Evolutionary conservation across 2,113 vertebrate genomes (phyloP).

Genomic region (Phrynosoma platyrhinos): DNA sequence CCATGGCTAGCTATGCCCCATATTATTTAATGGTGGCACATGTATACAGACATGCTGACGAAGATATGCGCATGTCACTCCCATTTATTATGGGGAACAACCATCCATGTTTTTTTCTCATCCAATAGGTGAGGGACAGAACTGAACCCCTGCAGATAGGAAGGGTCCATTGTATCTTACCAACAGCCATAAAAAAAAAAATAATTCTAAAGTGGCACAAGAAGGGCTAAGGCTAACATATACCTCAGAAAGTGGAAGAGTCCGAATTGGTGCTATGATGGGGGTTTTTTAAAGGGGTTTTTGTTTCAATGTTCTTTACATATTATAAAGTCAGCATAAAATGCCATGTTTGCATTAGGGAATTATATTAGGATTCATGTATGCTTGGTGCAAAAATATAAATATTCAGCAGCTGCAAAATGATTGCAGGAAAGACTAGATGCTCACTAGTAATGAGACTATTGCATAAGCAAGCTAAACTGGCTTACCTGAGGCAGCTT

Average conservation of each 20-base stretch:
- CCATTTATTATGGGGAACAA: no score
- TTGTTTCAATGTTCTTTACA: background rate
- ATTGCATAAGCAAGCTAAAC: no score
- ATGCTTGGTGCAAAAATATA: constrained; percentile 36
- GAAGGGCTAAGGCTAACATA: background rate
- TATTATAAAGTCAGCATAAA: constrained; percentile 32
- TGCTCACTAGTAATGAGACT: constrained; percentile 40
- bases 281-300: no score
- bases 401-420: constrained; percentile 44
- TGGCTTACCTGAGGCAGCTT: no score
- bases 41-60: no score
- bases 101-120: no score
- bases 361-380: constrained; percentile 42
- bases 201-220: background rate
- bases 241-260: background rate
- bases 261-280: background rate
- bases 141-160: no score
- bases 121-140: no score
- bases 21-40: no score
- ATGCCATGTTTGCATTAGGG: constrained; percentile 38
- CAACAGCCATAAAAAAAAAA: background rate
- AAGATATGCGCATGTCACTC: no score
- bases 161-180: no score
- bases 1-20: no score
- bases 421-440: constrained; percentile 58